Percentiles rank a stretch among this genome's conserved stretches.
phyloP scores from a whole-genome alignment of 2,888 invertebrate species.

The Aphodius granarius region DNA sequence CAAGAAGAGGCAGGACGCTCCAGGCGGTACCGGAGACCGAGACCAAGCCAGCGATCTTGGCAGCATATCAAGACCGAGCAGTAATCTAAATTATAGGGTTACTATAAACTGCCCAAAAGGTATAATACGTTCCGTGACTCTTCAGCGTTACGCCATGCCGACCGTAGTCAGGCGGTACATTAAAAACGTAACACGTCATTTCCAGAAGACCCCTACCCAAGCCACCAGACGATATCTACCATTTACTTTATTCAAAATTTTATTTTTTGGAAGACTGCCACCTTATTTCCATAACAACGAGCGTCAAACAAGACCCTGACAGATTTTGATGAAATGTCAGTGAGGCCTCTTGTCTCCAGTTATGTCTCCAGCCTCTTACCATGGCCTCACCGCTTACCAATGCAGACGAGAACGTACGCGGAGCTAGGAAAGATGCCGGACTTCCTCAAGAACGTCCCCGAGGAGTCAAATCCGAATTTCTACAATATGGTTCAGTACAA shows the following conservation, averaged over 20 bases:
- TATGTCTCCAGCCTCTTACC: background rate
- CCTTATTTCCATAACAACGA: background rate
- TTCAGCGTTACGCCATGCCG: slow-evolving; percentile 18
- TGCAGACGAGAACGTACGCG: background rate
- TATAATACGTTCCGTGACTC: slow-evolving; percentile 26
- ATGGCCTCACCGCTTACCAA: background rate
- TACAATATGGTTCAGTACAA: slow-evolving; percentile 69
- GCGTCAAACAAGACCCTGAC: background rate
- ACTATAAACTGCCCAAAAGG: slow-evolving; percentile 27
- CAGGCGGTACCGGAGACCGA: background rate
- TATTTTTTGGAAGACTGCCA: no score
- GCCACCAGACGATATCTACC: background rate
- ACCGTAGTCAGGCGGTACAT: background rate
- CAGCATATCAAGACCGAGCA: slow-evolving; percentile 22
- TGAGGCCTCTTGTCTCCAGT: no score
- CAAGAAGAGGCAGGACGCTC: background rate
- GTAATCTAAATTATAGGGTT: slow-evolving; percentile 26
- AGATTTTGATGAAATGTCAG: background rate
- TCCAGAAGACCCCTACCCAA: background rate
- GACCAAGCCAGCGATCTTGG: slow-evolving; percentile 2
- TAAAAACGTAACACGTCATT: slow-evolving; percentile 20
- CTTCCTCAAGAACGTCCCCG: slow-evolving; percentile 46
- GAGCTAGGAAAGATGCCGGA: slow-evolving; percentile 48
- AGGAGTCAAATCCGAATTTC: slow-evolving; percentile 58
- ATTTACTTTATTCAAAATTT: no score